A percentile compares a stretch with the other conserved stretches of the same genome.
These are phyloP conservation scores for Euura saliciscinereae DNA, from an alignment of 1,140 invertebrate genomes.

Conservation along the genomic window DNA sequence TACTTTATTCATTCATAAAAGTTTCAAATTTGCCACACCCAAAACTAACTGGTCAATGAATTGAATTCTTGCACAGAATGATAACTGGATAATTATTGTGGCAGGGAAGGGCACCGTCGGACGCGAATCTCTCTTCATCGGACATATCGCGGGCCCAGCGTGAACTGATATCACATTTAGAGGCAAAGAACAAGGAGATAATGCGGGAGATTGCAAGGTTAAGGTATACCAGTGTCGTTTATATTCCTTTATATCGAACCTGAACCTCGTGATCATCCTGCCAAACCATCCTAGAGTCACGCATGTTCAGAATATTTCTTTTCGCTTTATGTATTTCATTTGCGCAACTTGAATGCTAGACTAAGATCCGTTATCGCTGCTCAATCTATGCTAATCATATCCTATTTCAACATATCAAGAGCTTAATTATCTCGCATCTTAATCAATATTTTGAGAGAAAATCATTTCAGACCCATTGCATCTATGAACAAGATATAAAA, in stretches of 20 bases:
- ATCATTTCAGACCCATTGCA: too few relatives aligned
- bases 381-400: too few relatives aligned
- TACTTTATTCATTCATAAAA: too few relatives aligned
- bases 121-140: conserved; percentile 72
- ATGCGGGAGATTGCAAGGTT: conserved; percentile 95
- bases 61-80: too few relatives aligned
- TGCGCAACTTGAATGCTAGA: conserved; percentile 39
- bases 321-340: conserved; percentile 51
- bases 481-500: too few relatives aligned
- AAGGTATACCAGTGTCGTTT: conserved; percentile 69
- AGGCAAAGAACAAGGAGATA: conserved; percentile 96
- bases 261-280: conserved; percentile 53
- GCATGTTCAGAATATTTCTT: conserved; percentile 49
- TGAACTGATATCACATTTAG: conserved; percentile 93
- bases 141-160: conserved; percentile 87
- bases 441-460: too few relatives aligned
- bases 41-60: too few relatives aligned
- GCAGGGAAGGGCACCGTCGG: conserved; percentile 77
- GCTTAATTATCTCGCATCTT: too few relatives aligned
- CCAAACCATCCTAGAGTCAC: conserved; percentile 56
- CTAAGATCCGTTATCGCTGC: background rate
- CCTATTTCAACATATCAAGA: too few relatives aligned
- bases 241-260: conserved; percentile 56
- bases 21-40: too few relatives aligned
- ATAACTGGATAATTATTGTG: conserved; percentile 26